These are phyloP conservation scores for Eptesicus fuscus DNA, from an alignment of 2,113 vertebrate species.

Conservation along the genomic window DNA sequence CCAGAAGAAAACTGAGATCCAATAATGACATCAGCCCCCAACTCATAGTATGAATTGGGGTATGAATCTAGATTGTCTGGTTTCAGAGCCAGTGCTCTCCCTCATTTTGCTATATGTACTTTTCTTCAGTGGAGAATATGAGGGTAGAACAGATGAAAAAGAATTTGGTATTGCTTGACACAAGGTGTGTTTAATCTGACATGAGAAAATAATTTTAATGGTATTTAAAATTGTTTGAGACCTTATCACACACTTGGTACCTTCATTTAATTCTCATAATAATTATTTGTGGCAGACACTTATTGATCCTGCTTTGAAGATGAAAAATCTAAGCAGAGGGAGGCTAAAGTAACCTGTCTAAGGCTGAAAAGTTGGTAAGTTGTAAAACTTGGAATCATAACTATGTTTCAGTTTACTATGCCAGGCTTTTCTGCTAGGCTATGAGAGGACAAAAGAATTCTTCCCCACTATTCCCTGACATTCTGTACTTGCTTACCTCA, in stretches of 20 bases:
- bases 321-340: neutral
- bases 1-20: neutral
- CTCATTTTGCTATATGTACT: neutral
- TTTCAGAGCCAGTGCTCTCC: neutral
- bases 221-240: neutral
- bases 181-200: neutral
- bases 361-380: neutral
- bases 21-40: neutral
- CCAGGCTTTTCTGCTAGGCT: neutral
- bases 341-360: neutral
- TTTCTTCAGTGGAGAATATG: neutral
- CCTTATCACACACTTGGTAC: neutral
- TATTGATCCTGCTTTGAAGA: neutral
- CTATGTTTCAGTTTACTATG: neutral
- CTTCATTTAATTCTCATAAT: neutral
- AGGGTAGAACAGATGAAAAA: neutral
- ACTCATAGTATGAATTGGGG: neutral
- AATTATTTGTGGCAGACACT: neutral
- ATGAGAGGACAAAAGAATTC: neutral
- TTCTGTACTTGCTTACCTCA: neutral
- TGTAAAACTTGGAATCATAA: neutral
- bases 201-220: neutral
- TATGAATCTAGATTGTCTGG: neutral
- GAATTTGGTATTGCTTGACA: neutral
- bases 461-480: accelerated